Evolutionary conservation across 2,797 vertebrate species (phyloP).

Genomic region (Muscicapa striata): DNA sequence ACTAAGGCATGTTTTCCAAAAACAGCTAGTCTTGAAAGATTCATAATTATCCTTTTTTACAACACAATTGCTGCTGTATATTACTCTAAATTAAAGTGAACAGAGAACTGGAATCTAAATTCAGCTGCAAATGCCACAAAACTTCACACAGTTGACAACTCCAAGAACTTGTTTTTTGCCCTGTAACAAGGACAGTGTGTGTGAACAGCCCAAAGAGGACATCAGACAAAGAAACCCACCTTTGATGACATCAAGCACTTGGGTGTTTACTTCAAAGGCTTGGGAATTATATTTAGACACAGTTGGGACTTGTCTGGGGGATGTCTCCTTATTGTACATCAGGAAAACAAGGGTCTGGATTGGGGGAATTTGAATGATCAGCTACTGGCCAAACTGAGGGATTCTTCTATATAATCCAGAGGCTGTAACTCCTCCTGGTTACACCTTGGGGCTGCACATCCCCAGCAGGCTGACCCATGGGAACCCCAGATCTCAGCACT

Average conservation of each 20-base stretch:
- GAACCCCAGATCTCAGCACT: not conserved
- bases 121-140: not conserved
- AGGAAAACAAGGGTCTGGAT: not conserved
- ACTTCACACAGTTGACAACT: not conserved
- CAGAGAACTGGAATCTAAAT: not conserved
- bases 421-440: not conserved
- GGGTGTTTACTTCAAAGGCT: not conserved
- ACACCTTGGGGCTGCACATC: not conserved
- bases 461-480: not conserved
- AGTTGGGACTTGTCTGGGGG: not conserved
- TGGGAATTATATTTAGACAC: not conserved
- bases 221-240: not conserved
- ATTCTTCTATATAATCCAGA: not conserved
- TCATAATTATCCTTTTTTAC: not conserved
- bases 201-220: not conserved
- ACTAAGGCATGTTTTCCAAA: not conserved
- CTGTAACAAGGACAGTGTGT: accelerated
- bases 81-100: not conserved
- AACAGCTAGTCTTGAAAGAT: not conserved
- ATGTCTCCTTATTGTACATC: not conserved
- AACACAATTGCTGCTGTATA: not conserved
- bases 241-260: not conserved
- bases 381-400: not conserved
- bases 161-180: not conserved
- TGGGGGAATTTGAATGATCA: not conserved